Evolutionary conservation across 2,113 vertebrate genomes (phyloP), one percentile per base, ranked within the genome.

Genomic region (Gobio gobio): DNA sequence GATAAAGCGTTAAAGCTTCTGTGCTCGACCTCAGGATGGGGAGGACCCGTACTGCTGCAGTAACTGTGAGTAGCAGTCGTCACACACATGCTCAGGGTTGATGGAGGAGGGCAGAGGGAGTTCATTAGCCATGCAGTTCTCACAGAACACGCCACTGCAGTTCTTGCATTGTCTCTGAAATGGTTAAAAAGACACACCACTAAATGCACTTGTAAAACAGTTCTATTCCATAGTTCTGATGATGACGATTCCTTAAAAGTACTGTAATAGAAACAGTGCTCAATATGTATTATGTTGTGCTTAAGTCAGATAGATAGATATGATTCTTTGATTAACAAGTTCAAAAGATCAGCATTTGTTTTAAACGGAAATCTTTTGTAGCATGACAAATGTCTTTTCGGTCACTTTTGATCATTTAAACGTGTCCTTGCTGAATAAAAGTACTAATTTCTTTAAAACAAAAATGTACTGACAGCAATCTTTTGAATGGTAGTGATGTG

Each of bases 21-120:
- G 51, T 87, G n/a, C 3, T 47, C 5, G 14, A 5, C 13, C 83
- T 96, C 94, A 98, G 2, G 94, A 88, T 0, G 97, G 96, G 0
- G 94, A 96, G 33, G 90, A 93, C 0, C 95, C 95, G 16, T 98
- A 98, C 16, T 97, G 96, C 80, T 95, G 95, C 29, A 98, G 95
- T 33, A 99, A 88, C 72, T 8, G 91, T 5, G 92, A 5, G 83
- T 96, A 96, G 88, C 97, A 99, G 64, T 90, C 43, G 1, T 92
- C 90, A 81, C 98, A 99, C 36, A 98, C 97, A 0, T 85, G 90
- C 91, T 97, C 95, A 0, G 97, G 97, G 80, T 96, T 93, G 77
- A 98, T 98, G 82, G 96, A 98, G 10, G 97, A 98, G 0, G 97
- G 97, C 3, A 99, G 92, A 0, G 97, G 98, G 88, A 98, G 92